Evolutionary conservation across 2,888 invertebrate genomes (phyloP), one percentile per base, ranked within the genome.

Genomic region (Epirrhoe tristata): DNA sequence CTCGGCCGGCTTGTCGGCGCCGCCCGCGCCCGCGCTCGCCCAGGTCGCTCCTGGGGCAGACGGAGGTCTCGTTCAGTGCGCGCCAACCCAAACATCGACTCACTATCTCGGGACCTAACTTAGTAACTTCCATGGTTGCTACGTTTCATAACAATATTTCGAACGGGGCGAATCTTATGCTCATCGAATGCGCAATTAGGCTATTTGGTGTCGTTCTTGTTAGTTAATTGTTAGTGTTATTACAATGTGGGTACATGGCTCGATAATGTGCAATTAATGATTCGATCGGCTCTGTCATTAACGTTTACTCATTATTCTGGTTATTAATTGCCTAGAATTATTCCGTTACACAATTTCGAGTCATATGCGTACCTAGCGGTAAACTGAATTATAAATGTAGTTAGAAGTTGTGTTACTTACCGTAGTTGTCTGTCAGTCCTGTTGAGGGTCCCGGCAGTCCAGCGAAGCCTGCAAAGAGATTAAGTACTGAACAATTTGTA

Each of bases 401-500:
- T 67, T 62, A 51, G 63, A 62, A 71, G 34, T 58, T 24, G 61
- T 64, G 59, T 63, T 67, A 96, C 96, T 96, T 92, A 96, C 97
- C 97, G 93, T 97, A 97, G 90, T 96, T 97, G 90, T 96, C 96
- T 89, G 96, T 96, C 88, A 97, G 96, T 81, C 97, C 97, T n/a
- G 68, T 58, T 73, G 98, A 98, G 46, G 97, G 97, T 81, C 98
- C 97, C 70, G 98, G 97, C 85, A 98, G 94, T 70, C 93, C 93
- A 62, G 91, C 87, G 77, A 98, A 94, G 81, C 97, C 97, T 93
- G 96, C 88, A 87, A 96, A 69, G 48, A 6, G 67, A 57, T 63
- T 54, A 57, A 17, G 7, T 39, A 48, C n/a, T 64, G 3, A 67
- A 14, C 32, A 48, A 39, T 6, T 53, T 54, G 39, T 16, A 5